A percentile compares a stretch with the other conserved stretches of the same genome.
These are phyloP conservation scores for Glaucopsyche alexis DNA, from an alignment of 2,888 invertebrate genomes.

Conservation along the genomic window DNA sequence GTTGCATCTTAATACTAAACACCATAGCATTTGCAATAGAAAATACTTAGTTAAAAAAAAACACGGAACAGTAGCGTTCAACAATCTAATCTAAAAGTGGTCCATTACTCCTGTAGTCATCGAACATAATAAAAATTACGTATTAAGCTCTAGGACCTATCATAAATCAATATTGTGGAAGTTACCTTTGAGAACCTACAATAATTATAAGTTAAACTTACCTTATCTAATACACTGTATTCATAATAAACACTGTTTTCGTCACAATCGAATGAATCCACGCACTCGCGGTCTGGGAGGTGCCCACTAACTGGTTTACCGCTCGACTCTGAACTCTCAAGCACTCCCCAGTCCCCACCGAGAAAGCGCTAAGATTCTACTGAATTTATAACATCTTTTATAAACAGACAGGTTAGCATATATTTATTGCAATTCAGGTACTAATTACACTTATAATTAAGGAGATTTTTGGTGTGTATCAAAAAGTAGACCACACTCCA, in stretches of 20 bases:
- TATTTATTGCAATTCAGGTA: too few species aligned
- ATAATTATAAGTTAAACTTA: slow-evolving; percentile 31
- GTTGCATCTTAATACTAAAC: slow-evolving; percentile 23
- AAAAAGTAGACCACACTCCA: neutral
- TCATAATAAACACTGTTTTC: slow-evolving; percentile 42
- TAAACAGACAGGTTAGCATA: too few species aligned
- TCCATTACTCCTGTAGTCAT: slow-evolving; percentile 45
- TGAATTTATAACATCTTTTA: too few species aligned
- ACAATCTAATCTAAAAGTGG: slow-evolving; percentile 45
- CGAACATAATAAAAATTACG: slow-evolving; percentile 30
- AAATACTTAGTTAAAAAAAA: slow-evolving; percentile 6
- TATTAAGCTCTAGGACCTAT: too few species aligned
- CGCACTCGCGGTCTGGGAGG: slow-evolving; percentile 41
- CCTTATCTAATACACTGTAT: slow-evolving; percentile 38
- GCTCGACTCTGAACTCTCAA: slow-evolving; percentile 43
- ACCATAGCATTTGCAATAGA: slow-evolving; percentile 20
- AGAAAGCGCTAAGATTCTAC: slow-evolving; percentile 16
- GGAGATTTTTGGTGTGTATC: neutral
- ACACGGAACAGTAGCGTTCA: slow-evolving; percentile 41
- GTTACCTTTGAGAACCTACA: neutral
- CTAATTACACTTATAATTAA: too few species aligned
- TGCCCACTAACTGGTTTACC: slow-evolving; percentile 41
- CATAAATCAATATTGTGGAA: neutral
- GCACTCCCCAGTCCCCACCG: slow-evolving; percentile 41
- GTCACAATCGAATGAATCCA: slow-evolving; percentile 36